A percentile compares a stretch with the other conserved stretches of the same genome.
Evolutionary conservation across 2,888 invertebrate species (phyloP).

Genomic region (Thymelicus sylvestris): DNA sequence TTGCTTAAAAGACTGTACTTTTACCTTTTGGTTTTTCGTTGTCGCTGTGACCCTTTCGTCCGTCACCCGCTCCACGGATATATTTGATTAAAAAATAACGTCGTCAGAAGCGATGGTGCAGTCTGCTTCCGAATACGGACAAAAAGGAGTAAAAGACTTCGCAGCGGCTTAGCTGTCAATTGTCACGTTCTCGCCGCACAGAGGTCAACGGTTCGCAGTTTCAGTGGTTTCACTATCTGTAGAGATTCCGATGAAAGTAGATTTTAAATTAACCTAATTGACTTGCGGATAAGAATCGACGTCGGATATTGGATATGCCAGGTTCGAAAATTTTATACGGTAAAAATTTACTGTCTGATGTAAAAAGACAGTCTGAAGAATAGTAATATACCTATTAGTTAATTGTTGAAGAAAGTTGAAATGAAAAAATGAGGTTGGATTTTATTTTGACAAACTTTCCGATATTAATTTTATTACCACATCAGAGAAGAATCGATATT

Average conservation of each 20-base stretch:
- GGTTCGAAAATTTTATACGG: background rate
- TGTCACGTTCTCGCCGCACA: slow-evolving; percentile 72
- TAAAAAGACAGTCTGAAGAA: background rate
- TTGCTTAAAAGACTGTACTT: slow-evolving; percentile 82
- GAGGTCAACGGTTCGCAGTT: slow-evolving; percentile 58
- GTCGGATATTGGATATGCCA: background rate
- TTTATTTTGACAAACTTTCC: no score
- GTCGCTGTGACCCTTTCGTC: slow-evolving; percentile 81
- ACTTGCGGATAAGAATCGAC: slow-evolving; percentile 17
- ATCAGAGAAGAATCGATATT: no score
- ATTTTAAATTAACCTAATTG: slow-evolving; percentile 27
- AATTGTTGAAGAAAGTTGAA: background rate
- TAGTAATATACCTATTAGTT: no score
- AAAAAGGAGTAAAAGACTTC: slow-evolving; percentile 77
- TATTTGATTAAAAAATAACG: slow-evolving; percentile 86
- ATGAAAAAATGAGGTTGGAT: background rate
- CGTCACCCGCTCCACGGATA: slow-evolving; percentile 83
- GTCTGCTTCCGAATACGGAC: slow-evolving; percentile 61
- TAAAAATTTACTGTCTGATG: background rate
- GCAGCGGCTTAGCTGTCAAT: slow-evolving; percentile 77
- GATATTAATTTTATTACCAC: no score
- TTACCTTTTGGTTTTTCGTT: slow-evolving; percentile 81
- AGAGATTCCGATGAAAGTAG: slow-evolving; percentile 40
- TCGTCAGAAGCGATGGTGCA: slow-evolving; percentile 78
- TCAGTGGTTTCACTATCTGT: slow-evolving; percentile 77